A percentile compares a stretch with the other conserved stretches of the same genome.
Conservation (phyloP, 1,140 invertebrate genomes). For the Drosophila quadrilineata region DNA sequence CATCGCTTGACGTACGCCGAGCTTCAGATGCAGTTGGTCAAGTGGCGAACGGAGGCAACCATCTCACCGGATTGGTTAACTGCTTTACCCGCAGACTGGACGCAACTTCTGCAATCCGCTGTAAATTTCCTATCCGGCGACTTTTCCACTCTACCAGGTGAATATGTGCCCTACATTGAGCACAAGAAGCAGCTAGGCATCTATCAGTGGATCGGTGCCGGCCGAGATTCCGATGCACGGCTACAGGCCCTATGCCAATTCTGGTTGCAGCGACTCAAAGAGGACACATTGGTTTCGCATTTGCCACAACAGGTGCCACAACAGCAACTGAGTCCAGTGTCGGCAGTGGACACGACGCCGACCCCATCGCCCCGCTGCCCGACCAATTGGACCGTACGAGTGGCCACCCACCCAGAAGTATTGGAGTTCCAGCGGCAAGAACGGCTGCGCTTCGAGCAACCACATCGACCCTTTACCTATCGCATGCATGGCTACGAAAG, state of each 20-base stretch:
- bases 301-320: slow-evolving; percentile 1
- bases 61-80: slow-evolving; percentile 87
- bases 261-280: slow-evolving; percentile 87
- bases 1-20: slow-evolving; percentile 89
- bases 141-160: slow-evolving; percentile 90
- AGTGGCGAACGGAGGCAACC: slow-evolving; percentile 88
- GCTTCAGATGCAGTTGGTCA: slow-evolving; percentile 88
- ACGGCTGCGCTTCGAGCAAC: slow-evolving; percentile 88
- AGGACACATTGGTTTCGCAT: slow-evolving; percentile 21
- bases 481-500: slow-evolving; percentile 92
- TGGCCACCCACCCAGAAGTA: slow-evolving; percentile 90
- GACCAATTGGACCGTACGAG: slow-evolving; percentile 90
- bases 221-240: slow-evolving; percentile 92
- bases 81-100: slow-evolving; percentile 87
- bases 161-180: slow-evolving; percentile 96
- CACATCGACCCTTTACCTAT: slow-evolving; percentile 93
- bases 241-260: slow-evolving; percentile 88
- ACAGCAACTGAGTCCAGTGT: slow-evolving; percentile 2
- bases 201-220: slow-evolving; percentile 98
- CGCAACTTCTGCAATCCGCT: slow-evolving; percentile 89
- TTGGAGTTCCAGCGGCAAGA: slow-evolving; percentile 88
- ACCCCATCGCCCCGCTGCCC: slow-evolving; percentile 86
- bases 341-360: slow-evolving; percentile 35
- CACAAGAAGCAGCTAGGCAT: slow-evolving; percentile 88
- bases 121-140: slow-evolving; percentile 94